Conservation (phyloP, 35 echinoderm and acorn worm genomes). For the Ptychodera flava region DNA sequence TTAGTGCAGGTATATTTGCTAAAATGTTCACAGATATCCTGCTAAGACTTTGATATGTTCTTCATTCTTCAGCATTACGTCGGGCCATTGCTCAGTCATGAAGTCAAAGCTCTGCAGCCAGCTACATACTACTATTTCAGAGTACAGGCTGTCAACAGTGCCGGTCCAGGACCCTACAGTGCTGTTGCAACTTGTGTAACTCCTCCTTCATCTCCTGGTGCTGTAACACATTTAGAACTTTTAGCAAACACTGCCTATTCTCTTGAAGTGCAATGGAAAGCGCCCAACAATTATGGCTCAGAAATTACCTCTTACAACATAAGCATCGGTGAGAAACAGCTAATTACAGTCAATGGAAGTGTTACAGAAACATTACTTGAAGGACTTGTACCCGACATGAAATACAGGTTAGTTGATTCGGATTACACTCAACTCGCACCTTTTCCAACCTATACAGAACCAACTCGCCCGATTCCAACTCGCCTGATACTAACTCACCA, state of each 20-base stretch:
- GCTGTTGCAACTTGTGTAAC: conserved; percentile 74
- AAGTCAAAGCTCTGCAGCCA: conserved; percentile 69
- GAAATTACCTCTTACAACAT: conserved; percentile 97
- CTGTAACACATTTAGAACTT: conserved; percentile 68
- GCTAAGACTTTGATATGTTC: no score
- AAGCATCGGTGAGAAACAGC: conserved; percentile 78
- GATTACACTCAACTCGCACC: background rate
- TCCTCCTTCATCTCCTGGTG: conserved; percentile 82
- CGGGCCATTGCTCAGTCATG: conserved; percentile 58
- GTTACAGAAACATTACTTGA: conserved; percentile 89
- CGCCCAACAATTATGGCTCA: conserved; percentile 83
- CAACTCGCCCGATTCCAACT: no score
- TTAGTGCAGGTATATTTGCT: no score
- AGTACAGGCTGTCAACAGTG: conserved; percentile 88
- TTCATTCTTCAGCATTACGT: conserved; percentile 67
- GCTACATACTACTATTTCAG: conserved; percentile 92
- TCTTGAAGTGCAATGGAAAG: conserved; percentile 77
- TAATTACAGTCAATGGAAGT: conserved; percentile 63
- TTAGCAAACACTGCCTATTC: conserved; percentile 87
- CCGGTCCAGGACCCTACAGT: conserved; percentile 88
- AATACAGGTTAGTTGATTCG: conserved; percentile 64
- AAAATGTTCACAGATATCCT: no score
- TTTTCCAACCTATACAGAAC: no score
- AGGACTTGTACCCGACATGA: conserved; percentile 86
- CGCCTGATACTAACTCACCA: no score